These are phyloP conservation scores for Acrobasis repandana DNA, from an alignment of 2,888 invertebrate genomes.

Conservation along the genomic window DNA sequence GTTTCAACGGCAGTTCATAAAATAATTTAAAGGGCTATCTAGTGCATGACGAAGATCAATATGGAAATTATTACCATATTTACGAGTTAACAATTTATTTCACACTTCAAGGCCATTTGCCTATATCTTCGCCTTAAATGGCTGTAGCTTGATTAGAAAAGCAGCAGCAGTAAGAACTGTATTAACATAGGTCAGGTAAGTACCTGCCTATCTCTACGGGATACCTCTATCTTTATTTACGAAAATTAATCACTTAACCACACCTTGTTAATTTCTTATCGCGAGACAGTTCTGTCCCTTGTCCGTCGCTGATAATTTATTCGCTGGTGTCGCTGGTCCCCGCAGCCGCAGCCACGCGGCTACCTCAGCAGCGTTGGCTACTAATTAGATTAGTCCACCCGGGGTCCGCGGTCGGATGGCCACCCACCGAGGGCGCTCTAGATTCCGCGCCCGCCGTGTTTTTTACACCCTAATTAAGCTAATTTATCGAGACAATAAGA, in stretches of 20 bases:
- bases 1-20: too few species aligned
- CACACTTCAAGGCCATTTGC: too few species aligned
- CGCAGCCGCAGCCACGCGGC: conserved; percentile 12
- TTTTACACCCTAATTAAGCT: conserved; percentile 82
- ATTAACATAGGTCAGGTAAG: too few species aligned
- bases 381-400: conserved; percentile 41
- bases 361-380: conserved; percentile 27
- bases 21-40: too few species aligned
- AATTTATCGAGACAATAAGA: conserved; percentile 81
- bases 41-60: too few species aligned
- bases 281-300: conserved; percentile 13
- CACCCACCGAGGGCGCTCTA: conserved; percentile 74
- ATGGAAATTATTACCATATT: too few species aligned
- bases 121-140: too few species aligned
- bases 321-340: conserved; percentile 22
- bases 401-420: conserved; percentile 45
- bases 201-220: neutral
- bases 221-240: neutral
- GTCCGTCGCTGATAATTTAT: conserved; percentile 19
- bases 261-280: conserved; percentile 10
- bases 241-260: conserved; percentile 17
- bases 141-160: too few species aligned
- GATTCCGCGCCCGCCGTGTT: conserved; percentile 70
- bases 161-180: too few species aligned
- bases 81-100: too few species aligned